These are phyloP conservation scores for Balaeniceps rex DNA, from an alignment of 2,113 vertebrate species.

Conservation along the genomic window DNA sequence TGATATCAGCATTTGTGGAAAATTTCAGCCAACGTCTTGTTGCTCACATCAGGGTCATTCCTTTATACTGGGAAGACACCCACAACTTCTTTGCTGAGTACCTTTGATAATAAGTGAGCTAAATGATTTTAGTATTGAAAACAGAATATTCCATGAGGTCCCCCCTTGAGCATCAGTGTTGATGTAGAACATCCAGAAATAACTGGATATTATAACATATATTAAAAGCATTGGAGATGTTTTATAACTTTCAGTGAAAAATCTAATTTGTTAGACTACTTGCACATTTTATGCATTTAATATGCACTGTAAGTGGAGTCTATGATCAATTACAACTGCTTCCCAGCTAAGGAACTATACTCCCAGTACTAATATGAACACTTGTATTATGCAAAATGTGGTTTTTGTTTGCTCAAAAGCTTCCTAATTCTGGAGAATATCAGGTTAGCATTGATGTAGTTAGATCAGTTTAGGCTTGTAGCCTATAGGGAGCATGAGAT, in stretches of 20 bases:
- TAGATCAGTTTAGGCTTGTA: background rate
- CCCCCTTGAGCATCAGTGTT: background rate
- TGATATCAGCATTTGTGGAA: background rate
- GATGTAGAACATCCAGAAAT: background rate
- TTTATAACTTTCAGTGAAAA: background rate
- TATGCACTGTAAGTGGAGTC: background rate
- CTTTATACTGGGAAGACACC: background rate
- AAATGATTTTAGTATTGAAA: background rate
- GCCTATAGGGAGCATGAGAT: background rate
- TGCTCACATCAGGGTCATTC: background rate
- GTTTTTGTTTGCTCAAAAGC: background rate
- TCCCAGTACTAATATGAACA: background rate
- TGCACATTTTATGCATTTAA: background rate
- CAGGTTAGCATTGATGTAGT: background rate
- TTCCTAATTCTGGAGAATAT: background rate
- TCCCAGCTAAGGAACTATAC: background rate
- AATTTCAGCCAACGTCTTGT: background rate
- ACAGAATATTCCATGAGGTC: background rate
- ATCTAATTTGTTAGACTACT: background rate
- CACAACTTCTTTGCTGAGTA: background rate
- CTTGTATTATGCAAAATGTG: background rate
- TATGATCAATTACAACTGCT: background rate
- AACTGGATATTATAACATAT: background rate
- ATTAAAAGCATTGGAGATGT: background rate
- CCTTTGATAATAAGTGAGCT: background rate